Conservation (phyloP, 1,140 invertebrate species). For the Bombus waltoni region DNA sequence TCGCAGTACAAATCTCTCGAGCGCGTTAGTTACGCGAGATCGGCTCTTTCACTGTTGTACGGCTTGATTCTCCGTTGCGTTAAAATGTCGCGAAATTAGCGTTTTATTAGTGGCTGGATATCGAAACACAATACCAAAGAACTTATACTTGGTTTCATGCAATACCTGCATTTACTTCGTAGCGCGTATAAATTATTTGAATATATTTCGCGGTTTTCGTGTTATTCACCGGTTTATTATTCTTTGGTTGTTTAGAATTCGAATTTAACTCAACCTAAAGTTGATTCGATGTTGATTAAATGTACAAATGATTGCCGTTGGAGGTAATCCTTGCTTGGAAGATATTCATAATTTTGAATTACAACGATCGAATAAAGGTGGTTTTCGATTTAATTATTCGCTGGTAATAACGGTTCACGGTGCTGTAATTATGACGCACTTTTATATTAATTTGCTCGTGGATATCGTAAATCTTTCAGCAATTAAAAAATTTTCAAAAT, state of each 20-base stretch:
- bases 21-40: constrained; percentile 25
- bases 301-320: neutral
- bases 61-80: neutral
- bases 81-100: constrained; percentile 42
- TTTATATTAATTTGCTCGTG: too few species aligned
- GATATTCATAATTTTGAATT: neutral
- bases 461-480: too few species aligned
- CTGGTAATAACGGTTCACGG: too few species aligned
- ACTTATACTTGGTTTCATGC: too few species aligned
- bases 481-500: too few species aligned
- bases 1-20: constrained; percentile 12
- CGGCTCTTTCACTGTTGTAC: too few species aligned
- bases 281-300: too few species aligned
- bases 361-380: too few species aligned
- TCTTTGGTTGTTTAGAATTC: neutral
- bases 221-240: neutral
- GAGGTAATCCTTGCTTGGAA: neutral
- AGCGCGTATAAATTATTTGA: neutral
- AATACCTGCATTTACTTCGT: neutral
- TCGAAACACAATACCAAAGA: neutral
- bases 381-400: too few species aligned
- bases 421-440: too few species aligned
- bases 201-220: neutral
- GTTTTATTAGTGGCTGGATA: neutral
- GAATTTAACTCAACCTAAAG: neutral